These are phyloP conservation scores for Crotalus horridus DNA, from an alignment of 2,113 vertebrate species.

Conservation along the genomic window DNA sequence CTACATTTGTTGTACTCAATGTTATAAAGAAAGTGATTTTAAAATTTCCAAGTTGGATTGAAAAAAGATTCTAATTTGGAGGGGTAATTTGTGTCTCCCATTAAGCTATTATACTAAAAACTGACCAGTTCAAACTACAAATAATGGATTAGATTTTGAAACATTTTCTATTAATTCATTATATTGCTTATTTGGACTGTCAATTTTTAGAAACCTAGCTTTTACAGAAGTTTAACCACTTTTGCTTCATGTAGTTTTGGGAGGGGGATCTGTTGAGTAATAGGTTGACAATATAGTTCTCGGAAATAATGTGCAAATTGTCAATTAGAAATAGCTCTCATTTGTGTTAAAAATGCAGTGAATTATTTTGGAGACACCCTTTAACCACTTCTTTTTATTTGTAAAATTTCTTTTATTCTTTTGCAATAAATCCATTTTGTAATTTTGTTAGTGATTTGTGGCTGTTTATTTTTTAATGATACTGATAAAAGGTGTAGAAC, in stretches of 20 bases:
- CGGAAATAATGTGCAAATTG: constrained; percentile 40
- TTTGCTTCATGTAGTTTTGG: constrained; percentile 26
- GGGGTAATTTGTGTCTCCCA: constrained; percentile 13
- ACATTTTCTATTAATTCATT: background rate
- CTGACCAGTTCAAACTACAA: background rate
- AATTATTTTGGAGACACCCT: constrained; percentile 65
- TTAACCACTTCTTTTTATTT: constrained; percentile 65
- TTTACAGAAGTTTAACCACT: constrained; percentile 21
- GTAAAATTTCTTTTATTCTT: constrained; percentile 71
- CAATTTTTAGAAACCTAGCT: constrained; percentile 34
- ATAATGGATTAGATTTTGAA: background rate
- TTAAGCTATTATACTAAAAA: constrained; percentile 43
- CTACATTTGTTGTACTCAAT: constrained; percentile 37
- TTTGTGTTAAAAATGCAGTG: constrained; percentile 36
- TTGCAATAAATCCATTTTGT: constrained; percentile 80
- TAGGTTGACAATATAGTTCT: constrained; percentile 27
- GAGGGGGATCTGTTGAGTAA: constrained; percentile 4
- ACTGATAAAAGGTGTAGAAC: background rate
- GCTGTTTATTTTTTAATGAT: constrained; percentile 48
- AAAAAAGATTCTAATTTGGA: background rate
- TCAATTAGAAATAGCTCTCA: constrained; percentile 40
- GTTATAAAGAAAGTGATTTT: constrained; percentile 46
- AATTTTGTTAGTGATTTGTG: constrained; percentile 70
- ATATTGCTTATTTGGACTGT: constrained; percentile 23
- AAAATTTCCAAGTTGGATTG: constrained; percentile 41